Conservation (phyloP, 1,140 invertebrate genomes). For the Drosophila simulans region DNA sequence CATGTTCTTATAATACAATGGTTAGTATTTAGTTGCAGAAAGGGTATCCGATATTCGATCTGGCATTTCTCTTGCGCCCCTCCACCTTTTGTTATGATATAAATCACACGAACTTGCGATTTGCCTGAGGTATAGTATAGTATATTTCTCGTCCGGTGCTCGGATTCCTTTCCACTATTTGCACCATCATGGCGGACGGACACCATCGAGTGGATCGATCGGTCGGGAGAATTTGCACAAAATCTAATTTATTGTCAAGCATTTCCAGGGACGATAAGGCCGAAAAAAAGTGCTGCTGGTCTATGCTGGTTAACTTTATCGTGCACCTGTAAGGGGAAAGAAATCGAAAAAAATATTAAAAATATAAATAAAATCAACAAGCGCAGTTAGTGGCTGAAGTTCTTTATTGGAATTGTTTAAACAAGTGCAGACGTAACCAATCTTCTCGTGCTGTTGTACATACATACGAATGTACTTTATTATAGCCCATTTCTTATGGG, state of each 20-base stretch:
- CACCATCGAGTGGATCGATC: conserved; percentile 57
- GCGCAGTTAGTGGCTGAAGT: conserved; percentile 17
- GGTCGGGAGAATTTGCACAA: conserved; percentile 68
- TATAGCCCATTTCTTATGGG: conserved; percentile 59
- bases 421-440: conserved; percentile 78
- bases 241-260: conserved; percentile 80
- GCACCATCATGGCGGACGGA: conserved; percentile 60
- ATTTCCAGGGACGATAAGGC: conserved; percentile 71
- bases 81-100: conserved; percentile 49
- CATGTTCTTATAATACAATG: no score
- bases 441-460: conserved; percentile 53
- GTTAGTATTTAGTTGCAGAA: no score
- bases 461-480: conserved; percentile 20
- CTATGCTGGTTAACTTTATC: conserved; percentile 62
- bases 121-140: conserved; percentile 20
- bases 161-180: conserved; percentile 39
- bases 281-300: conserved; percentile 30
- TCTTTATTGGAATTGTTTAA: conserved; percentile 61
- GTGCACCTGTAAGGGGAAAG: conserved; percentile 62
- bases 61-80: conserved; percentile 5
- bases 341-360: conserved; percentile 33
- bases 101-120: conserved; percentile 67
- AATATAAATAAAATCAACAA: conserved; percentile 37
- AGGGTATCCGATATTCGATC: conserved; percentile 32
- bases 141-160: conserved; percentile 29